Percentiles rank a stretch among this genome's conserved stretches.
These are phyloP conservation scores for Daphoenositta chrysoptera DNA, from an alignment of 2,113 vertebrate genomes.

Conservation along the genomic window DNA sequence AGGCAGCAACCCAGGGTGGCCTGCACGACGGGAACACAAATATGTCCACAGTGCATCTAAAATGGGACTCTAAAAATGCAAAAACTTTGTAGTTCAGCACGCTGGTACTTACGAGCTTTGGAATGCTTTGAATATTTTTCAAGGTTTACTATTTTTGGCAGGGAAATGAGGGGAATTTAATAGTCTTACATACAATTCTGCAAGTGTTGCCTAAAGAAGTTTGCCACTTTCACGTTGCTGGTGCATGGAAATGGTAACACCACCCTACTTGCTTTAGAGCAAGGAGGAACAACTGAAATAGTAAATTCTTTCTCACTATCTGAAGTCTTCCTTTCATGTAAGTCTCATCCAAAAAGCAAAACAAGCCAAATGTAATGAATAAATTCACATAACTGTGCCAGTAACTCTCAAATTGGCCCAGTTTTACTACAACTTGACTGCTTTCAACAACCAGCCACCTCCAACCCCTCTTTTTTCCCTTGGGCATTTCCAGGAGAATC, in stretches of 20 bases:
- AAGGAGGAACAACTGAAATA: background rate
- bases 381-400: background rate
- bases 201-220: background rate
- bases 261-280: background rate
- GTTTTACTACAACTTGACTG: background rate
- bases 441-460: conserved; percentile 3
- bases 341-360: background rate
- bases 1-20: background rate
- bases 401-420: background rate
- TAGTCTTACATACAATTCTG: background rate
- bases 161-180: background rate
- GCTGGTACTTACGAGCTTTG: background rate
- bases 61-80: background rate
- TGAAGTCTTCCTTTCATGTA: background rate
- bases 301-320: background rate
- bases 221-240: accelerated
- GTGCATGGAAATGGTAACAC: background rate
- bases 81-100: background rate
- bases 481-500: background rate
- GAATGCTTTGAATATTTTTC: background rate
- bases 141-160: background rate
- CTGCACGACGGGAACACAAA: background rate
- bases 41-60: background rate
- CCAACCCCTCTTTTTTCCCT: background rate
- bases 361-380: background rate